phyloP scores from a whole-genome alignment of 2,888 invertebrate species.

The Pomacea canaliculata region DNA sequence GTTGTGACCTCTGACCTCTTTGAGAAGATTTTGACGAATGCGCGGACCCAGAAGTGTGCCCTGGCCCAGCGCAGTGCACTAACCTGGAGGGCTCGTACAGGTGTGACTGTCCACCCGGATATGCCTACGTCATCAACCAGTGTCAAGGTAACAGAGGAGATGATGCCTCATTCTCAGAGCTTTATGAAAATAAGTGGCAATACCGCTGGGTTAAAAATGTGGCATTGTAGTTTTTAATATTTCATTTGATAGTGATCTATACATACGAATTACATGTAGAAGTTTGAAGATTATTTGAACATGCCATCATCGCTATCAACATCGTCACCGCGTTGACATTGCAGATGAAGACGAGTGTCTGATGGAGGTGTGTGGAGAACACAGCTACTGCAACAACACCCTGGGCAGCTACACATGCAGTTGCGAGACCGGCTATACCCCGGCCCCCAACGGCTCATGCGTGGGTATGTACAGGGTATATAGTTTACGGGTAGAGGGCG shows the following conservation, averaged over 20 bases:
- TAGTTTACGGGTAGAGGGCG: background rate
- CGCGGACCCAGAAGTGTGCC: constrained; percentile 32
- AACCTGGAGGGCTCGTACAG: constrained; percentile 33
- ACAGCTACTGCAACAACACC: constrained; percentile 27
- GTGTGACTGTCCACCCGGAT: constrained; percentile 35
- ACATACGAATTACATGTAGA: too few species aligned
- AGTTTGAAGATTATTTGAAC: too few species aligned
- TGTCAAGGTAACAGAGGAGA: constrained; percentile 28
- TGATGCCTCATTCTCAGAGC: too few species aligned
- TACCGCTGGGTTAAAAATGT: too few species aligned
- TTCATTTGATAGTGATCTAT: too few species aligned
- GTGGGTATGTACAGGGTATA: constrained; percentile 8
- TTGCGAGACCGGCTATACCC: constrained; percentile 21
- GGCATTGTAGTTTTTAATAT: too few species aligned
- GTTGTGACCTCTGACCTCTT: too few species aligned
- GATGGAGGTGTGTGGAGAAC: constrained; percentile 23
- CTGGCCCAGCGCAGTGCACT: constrained; percentile 23
- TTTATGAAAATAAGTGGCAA: background rate
- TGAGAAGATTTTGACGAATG: constrained; percentile 38
- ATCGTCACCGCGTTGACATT: background rate
- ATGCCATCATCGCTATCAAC: background rate
- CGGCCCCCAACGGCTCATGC: constrained; percentile 18
- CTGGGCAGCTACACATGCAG: constrained; percentile 29
- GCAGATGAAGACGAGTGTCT: constrained; percentile 30
- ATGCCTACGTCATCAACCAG: constrained; percentile 19